Evolutionary conservation across 1,140 invertebrate species (phyloP), one percentile per base, ranked within the genome.

Genomic region (Aphis gossypii): DNA sequence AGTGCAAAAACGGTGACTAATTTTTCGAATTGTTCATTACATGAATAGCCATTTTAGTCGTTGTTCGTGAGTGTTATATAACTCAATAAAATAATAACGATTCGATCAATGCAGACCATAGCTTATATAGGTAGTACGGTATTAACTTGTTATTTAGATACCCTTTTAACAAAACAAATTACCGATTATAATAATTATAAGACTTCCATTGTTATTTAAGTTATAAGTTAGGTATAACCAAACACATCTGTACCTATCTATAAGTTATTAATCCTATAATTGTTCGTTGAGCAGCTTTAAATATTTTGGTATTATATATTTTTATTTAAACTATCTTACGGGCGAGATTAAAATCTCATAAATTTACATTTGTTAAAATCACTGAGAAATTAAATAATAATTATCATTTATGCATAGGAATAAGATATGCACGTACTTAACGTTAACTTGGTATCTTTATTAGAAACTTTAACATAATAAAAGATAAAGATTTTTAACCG

Each of bases 401-500:
- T 76, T 5, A 20, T 6, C 60, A 76, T 76, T 76, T 14, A 18
- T 14, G 9, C 11, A 76, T 76, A 76, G n/a, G 3, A 44, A 44
- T 41, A 25, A 23, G 41, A 44, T 38, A 35, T 41, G 23, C 82
- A 18, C 2, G 14, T 51, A 51, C 48, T 2, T 51, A 51, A 18
- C 14, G 44, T 86, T 30, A n/a, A 20, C 18, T 76, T 41, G 8
- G 83, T 44, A 76, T 9, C 20, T n/a, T 18, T 44, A 54, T 54
- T 89, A 89, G 88, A 89, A 89, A 89, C 51, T 56, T 56, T 41
- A 56, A 89, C 6, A 89, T 54, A 89, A 89, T 56, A 38, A 41
- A 41, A 54, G 88, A 89, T 89, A 89, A 54, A 25, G 35, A 89
- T 89, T 35, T 38, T 56, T 25, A 18, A n/a, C 60, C 30, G n/a